Base-by-base conservation (phyloP, 2,113 vertebrate species). In the Hyperoodon ampullatus region DNA sequence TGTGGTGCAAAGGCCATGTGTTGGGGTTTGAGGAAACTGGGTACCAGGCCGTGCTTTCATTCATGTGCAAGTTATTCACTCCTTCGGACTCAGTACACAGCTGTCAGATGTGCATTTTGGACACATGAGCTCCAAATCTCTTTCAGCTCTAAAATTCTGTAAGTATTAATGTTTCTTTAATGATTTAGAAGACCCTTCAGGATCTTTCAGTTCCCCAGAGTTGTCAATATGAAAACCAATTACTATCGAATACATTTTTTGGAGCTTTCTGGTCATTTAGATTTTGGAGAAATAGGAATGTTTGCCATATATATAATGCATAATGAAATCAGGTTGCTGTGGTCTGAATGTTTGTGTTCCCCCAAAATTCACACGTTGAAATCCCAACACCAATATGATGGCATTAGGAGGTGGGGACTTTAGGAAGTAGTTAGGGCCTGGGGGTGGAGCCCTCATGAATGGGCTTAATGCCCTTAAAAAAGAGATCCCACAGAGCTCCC, bases 241-340 rank as follows among this genome's bases (percentile, higher is more conserved):
- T 42, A 70, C 55, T 85, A 42, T 63, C 44, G 71, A 93, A 39
- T 23, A 66, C 35, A 75, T 94, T 91, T 86, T 50, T 91, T 93
- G 74, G 44, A 70, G n/a, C 13, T 66, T 91, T 35, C 70, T 95
- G 71, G 53, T 68, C 87, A 83, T 91, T 96, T 63, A 55, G 75
- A 81, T 65, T 63, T 84, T 81, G 55, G 47, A 88, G 77, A 75
- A 87, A 55, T 72, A 81, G 11, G 50, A 88, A 39, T 86, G 58
- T 68, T 93, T 47, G 44, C 8, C 42, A 26, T 66, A 28, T 42
- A 28, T 33, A 5, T 66, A 44, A 47, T 92, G 15, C 26, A 39
- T 87, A 83, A 39, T 92, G 85, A 96, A 90, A 75, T 66, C 16
- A 71, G 55, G 39, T 93, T 84, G 50, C 77, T n/a, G 3, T 70